These are phyloP conservation scores for Acanthis flammea DNA, from an alignment of 2,797 vertebrate species.

Conservation along the genomic window DNA sequence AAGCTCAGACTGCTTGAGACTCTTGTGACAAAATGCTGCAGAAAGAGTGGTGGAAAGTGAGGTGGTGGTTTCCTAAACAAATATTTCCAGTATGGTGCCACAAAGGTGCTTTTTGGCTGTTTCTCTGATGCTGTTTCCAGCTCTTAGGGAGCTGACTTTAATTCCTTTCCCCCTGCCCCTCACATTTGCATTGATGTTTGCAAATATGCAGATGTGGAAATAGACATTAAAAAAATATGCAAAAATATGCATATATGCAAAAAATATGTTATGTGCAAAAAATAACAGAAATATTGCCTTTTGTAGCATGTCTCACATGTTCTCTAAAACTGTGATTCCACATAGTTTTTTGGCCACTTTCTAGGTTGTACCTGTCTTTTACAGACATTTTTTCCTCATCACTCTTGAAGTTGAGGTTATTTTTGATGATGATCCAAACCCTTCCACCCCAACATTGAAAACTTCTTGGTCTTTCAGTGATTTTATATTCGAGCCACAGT, in stretches of 20 bases:
- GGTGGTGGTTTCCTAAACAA: background rate
- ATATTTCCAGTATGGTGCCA: background rate
- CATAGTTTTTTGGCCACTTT: background rate
- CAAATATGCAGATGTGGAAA: background rate
- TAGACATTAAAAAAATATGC: background rate
- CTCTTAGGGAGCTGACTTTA: background rate
- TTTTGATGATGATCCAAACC: background rate
- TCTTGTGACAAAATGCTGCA: background rate
- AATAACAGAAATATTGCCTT: background rate
- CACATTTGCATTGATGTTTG: background rate
- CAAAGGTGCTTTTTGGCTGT: background rate
- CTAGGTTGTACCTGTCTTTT: background rate
- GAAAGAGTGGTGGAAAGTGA: background rate
- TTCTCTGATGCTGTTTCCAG: background rate
- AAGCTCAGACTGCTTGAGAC: background rate
- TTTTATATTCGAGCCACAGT: background rate
- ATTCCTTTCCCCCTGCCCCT: background rate
- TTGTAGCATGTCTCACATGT: fast-evolving
- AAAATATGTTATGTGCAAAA: background rate
- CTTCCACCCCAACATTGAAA: background rate
- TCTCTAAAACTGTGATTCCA: background rate
- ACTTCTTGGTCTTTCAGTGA: background rate
- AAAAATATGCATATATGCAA: background rate
- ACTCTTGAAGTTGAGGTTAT: background rate
- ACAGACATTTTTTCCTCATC: background rate